These are phyloP conservation scores for Meandrusa payeni DNA, from an alignment of 2,888 invertebrate genomes.

Conservation along the genomic window DNA sequence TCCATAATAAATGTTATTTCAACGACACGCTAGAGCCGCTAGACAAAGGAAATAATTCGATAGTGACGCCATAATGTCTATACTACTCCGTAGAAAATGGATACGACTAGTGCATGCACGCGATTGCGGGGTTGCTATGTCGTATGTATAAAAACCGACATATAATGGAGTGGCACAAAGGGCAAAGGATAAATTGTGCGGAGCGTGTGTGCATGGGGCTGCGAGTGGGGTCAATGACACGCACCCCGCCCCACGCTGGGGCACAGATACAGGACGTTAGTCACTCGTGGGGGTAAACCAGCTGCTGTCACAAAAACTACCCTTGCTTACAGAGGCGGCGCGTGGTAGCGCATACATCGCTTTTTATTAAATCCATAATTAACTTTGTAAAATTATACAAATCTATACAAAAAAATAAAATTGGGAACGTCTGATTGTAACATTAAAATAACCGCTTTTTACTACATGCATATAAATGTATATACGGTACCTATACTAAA, in stretches of 20 bases:
- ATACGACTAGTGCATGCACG: constrained; percentile 44
- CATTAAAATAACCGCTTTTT: no score
- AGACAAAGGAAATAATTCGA: constrained; percentile 1
- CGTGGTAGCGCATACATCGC: constrained; percentile 43
- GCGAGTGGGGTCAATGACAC: constrained; percentile 76
- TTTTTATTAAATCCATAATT: constrained; percentile 25
- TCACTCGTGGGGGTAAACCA: constrained; percentile 73
- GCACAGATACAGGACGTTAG: constrained; percentile 74
- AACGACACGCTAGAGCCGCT: not conserved
- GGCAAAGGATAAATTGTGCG: constrained; percentile 69
- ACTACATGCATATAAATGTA: no score
- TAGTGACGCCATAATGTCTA: constrained; percentile 30
- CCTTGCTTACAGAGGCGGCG: constrained; percentile 46
- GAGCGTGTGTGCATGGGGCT: constrained; percentile 62
- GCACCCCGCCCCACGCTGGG: constrained; percentile 72
- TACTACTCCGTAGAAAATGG: constrained; percentile 52
- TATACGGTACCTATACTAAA: no score
- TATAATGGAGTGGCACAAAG: constrained; percentile 69
- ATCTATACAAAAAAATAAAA: no score
- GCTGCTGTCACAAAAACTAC: constrained; percentile 77
- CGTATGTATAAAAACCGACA: constrained; percentile 58
- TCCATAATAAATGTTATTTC: not conserved
- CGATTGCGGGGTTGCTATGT: constrained; percentile 44
- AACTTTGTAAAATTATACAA: constrained; percentile 8
- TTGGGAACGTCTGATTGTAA: no score